Evolutionary conservation across 2,797 vertebrate genomes (phyloP), one percentile per base, ranked within the genome.

Genomic region (Falco rusticolus): DNA sequence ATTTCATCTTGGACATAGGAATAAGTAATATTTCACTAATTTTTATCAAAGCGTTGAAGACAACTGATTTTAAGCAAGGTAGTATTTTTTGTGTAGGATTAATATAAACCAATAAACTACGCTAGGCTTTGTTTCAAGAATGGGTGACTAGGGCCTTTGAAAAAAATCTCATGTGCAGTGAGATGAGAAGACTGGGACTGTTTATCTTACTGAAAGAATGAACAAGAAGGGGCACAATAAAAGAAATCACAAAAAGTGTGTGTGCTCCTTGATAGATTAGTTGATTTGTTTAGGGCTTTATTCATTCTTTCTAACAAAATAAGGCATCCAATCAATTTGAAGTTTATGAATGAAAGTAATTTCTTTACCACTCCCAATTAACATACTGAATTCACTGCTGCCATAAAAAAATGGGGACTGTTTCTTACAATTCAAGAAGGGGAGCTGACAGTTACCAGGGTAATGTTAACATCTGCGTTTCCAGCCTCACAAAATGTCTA

Each of bases 281-380:
- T 78, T 92, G 82, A 66, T 88, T 88, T 91, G 54, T 91, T 91
- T 72, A 43, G 59, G 59, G 37, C 39, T 90, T 87, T 78, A 87
- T 84, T 90, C 51, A 53, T 9, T 31, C 17, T 13, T 82, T 79
- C 39, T 66, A 72, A 56, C 59, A 84, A 90, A 88, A 66, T 82
- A 51, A 90, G 74, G 41, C 51, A 69, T 69, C 51, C 47, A 63
- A 47, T 92, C 69, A 65, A 41, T 82, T 79, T 65, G 39, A 84
- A 75, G 29, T 56, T 6, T 33, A n/a, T 61, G 53, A 83, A 89
- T 82, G 33, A 54, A 94, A 76, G 76, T 63, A 66, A 87, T 93
- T 94, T 75, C 15, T 79, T 68, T 69, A 31, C 83, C 26, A 10
- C 79, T 92, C 63, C 88, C 4, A 86, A 63, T 90, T 76, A 82